Conservation (phyloP, 1,140 invertebrate species). For the Pseudomyrmex sp. region DNA sequence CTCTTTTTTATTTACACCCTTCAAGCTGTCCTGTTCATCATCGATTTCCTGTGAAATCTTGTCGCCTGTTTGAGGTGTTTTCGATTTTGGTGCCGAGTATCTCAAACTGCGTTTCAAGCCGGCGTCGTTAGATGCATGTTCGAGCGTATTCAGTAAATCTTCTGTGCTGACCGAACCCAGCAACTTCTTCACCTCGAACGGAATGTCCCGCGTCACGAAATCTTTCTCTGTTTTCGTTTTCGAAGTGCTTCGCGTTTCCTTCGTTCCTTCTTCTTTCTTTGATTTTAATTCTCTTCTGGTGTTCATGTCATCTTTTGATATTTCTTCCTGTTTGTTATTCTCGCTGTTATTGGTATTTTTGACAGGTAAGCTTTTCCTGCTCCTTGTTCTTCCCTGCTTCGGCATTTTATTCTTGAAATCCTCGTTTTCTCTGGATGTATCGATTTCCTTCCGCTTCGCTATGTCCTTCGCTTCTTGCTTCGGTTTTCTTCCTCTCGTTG, state of each 20-base stretch:
- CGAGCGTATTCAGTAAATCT: constrained; percentile 65
- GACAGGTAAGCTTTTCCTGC: constrained; percentile 16
- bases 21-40: constrained; percentile 15
- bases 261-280: constrained; percentile 47
- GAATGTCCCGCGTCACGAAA: constrained; percentile 49
- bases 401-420: neutral
- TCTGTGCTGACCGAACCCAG: constrained; percentile 61
- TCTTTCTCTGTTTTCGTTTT: constrained; percentile 26
- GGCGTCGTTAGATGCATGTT: constrained; percentile 39
- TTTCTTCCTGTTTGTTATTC: constrained; percentile 37
- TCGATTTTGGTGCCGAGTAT: constrained; percentile 73
- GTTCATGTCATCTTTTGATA: neutral
- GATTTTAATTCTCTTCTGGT: constrained; percentile 28
- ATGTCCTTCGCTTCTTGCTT: constrained; percentile 18
- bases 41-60: constrained; percentile 14
- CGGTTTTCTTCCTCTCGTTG: constrained; percentile 33
- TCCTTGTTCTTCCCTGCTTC: constrained; percentile 15
- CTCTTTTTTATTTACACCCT: constrained; percentile 40
- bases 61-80: constrained; percentile 27
- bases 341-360: constrained; percentile 15
- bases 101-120: constrained; percentile 55
- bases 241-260: constrained; percentile 60
- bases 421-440: neutral
- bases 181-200: constrained; percentile 74
- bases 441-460: neutral